Percentiles rank a stretch among this genome's conserved stretches.
phyloP scores from a whole-genome alignment of 2,113 vertebrate genomes.

The Nerophis lumbriciformis region DNA sequence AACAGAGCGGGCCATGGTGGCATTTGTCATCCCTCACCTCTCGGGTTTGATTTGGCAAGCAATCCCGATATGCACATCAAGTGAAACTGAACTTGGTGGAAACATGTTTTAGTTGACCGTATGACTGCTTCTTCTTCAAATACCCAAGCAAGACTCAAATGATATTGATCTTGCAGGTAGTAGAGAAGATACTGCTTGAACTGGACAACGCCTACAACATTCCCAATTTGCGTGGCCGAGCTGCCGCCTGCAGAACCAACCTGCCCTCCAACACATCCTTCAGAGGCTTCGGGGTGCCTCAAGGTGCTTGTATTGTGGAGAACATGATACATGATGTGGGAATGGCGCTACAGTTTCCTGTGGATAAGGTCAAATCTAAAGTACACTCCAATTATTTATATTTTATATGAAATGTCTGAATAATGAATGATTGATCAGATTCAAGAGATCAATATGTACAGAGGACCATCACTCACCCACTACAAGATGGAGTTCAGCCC shows the following conservation, averaged over 20 bases:
- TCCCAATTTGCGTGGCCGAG: conserved; percentile 70
- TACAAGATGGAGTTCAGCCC: conserved; percentile 76
- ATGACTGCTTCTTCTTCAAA: background rate
- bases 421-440: conserved; percentile 55
- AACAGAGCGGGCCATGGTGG: too few species aligned
- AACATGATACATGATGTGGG: conserved; percentile 78
- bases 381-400: background rate
- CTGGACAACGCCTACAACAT: conserved; percentile 77
- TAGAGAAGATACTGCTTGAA: conserved; percentile 74
- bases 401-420: background rate
- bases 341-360: conserved; percentile 56
- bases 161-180: conserved; percentile 57
- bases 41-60: too few species aligned
- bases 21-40: too few species aligned
- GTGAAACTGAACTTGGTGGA: background rate
- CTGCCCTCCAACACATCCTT: conserved; percentile 85
- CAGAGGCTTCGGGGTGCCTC: conserved; percentile 79
- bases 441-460: conserved; percentile 80
- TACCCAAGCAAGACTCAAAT: background rate
- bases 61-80: too few species aligned
- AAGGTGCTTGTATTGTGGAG: conserved; percentile 69
- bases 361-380: conserved; percentile 70
- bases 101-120: background rate
- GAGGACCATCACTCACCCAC: conserved; percentile 62
- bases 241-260: conserved; percentile 76